phyloP scores from a whole-genome alignment of 1,140 invertebrate genomes.

The Dendroctonus ponderosae region DNA sequence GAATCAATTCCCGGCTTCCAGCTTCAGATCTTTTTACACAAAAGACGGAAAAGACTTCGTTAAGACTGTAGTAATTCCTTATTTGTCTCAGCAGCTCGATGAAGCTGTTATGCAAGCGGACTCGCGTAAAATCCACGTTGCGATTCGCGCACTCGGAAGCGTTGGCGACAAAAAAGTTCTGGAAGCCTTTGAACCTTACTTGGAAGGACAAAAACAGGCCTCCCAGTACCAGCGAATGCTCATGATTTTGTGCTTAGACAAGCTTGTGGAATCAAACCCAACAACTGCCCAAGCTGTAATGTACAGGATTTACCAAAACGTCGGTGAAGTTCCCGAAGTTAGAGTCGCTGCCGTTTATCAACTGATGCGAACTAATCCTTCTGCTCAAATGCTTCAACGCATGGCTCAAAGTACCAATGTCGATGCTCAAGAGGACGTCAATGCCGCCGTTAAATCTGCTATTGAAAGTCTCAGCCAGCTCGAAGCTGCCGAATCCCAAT shows the following conservation, averaged over 20 bases:
- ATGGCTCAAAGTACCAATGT: slow-evolving; percentile 67
- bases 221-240: slow-evolving; percentile 60
- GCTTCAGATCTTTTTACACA: slow-evolving; percentile 56
- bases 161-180: slow-evolving; percentile 61
- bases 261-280: slow-evolving; percentile 54
- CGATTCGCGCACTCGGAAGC: slow-evolving; percentile 63
- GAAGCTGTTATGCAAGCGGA: slow-evolving; percentile 55
- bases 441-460: slow-evolving; percentile 59
- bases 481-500: slow-evolving; percentile 43
- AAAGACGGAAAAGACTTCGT: slow-evolving; percentile 55
- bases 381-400: slow-evolving; percentile 61
- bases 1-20: slow-evolving; percentile 61
- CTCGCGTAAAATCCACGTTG: slow-evolving; percentile 57
- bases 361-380: slow-evolving; percentile 59
- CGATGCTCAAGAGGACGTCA: slow-evolving; percentile 62
- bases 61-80: slow-evolving; percentile 59
- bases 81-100: slow-evolving; percentile 55
- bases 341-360: slow-evolving; percentile 62
- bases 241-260: slow-evolving; percentile 59
- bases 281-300: slow-evolving; percentile 56
- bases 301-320: slow-evolving; percentile 66
- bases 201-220: slow-evolving; percentile 59
- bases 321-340: slow-evolving; percentile 61
- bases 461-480: slow-evolving; percentile 56
- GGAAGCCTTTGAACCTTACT: slow-evolving; percentile 62